Base-by-base conservation (phyloP, 2,888 invertebrate genomes). In the Megaustenia siamemsis region DNA sequence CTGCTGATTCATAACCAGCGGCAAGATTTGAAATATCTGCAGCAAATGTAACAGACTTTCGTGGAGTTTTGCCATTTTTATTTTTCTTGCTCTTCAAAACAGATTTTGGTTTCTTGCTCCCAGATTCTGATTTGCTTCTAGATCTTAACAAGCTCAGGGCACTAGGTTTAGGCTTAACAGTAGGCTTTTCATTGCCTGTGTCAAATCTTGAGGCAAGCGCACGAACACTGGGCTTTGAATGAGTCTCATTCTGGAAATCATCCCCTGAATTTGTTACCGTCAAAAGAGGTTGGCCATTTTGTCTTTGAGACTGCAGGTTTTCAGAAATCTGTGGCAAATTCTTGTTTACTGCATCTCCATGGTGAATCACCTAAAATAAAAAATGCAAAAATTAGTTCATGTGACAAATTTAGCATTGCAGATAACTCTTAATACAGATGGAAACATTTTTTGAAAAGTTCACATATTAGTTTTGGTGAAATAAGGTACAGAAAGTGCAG, bases 11-110 rank as follows among this genome's bases (percentile, higher is more conserved):
- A 49, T 87, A 88, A 10, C 87, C 88, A 66, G 78, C 97, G 6
- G 98, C 97, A 21, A 98, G 98, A 83, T 98, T 94, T 87, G 97
- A 97, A 0, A 98, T 97, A 94, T 98, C 97, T 93, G 98, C 98
- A 92, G 98, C 98, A 94, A 98, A 98, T 0, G 98, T 98, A 6
- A 98, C 98, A 85, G 97, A 97, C 94, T 98, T 98, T 10, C 90
- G 85, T 10, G 90, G 89, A 38, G 84, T 89, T 40, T 79, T 76
- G 38, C 83, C 84, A 60, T 83, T 80, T 63, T 88, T 87, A 68
- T 82, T 88, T 86, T 91, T 91, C 78, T 89, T 88, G 81, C 88
- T 90, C 85, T 91, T 92, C 40, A 92, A 86, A n/a, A 90, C 92
- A 63, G 92, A 91, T 84, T 92, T 92, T 28, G 91, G 91, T 88